Percentiles rank a stretch among this genome's conserved stretches.
Conservation (phyloP, 2,797 vertebrate genomes). For the Myotis myotis region DNA sequence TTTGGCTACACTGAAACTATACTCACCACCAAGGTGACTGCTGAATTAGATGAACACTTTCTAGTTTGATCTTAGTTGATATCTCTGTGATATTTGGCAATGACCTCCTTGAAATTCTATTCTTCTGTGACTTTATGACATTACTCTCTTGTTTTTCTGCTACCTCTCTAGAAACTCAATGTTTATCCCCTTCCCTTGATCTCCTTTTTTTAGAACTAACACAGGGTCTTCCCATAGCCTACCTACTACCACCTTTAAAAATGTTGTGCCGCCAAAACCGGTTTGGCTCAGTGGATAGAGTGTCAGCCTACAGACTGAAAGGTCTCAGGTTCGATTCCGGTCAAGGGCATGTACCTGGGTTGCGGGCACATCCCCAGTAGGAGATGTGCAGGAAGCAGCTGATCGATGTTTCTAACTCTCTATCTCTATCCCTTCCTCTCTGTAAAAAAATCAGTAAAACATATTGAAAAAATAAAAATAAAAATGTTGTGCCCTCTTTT, state of each 20-base stretch:
- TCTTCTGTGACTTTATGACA: constrained; percentile 4
- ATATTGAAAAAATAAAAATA: too few species aligned
- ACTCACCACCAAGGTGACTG: background rate
- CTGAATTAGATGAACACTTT: background rate
- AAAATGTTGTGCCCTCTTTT: background rate
- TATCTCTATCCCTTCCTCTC: too few species aligned
- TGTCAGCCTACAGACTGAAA: too few species aligned
- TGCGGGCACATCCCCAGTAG: too few species aligned
- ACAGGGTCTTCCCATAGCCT: background rate
- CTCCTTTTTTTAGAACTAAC: background rate
- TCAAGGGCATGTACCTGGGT: too few species aligned
- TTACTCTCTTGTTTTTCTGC: background rate
- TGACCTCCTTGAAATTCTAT: background rate
- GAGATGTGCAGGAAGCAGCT: too few species aligned
- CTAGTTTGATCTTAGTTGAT: background rate
- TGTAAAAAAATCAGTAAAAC: too few species aligned
- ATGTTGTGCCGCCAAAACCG: too few species aligned
- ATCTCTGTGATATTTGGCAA: background rate
- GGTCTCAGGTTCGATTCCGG: too few species aligned
- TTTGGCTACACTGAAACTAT: background rate
- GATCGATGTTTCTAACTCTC: too few species aligned
- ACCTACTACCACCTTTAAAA: background rate
- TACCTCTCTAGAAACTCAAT: background rate
- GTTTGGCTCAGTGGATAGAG: too few species aligned
- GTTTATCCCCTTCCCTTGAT: background rate